Percentiles rank a stretch among this genome's conserved stretches.
These are phyloP conservation scores for Neuroterus valhalla DNA, from an alignment of 1,140 invertebrate genomes.

Conservation along the genomic window DNA sequence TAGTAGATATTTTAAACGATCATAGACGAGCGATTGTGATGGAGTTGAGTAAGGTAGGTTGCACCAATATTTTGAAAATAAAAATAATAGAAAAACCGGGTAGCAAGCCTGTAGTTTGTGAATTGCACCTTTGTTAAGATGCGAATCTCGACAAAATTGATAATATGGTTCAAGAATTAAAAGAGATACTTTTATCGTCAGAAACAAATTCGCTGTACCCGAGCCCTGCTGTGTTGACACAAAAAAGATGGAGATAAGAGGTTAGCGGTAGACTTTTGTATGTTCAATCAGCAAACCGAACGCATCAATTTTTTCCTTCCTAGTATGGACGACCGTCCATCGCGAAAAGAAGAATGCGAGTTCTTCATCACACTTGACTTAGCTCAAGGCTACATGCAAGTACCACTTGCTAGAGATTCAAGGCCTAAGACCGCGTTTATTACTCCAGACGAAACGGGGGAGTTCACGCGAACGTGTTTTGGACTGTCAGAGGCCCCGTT, in stretches of 20 bases:
- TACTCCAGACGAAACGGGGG: constrained; percentile 40
- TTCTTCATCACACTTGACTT: constrained; percentile 39
- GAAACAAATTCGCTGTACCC: constrained; percentile 54
- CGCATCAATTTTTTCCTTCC: constrained; percentile 26
- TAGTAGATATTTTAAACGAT: constrained; percentile 29
- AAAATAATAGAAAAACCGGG: constrained; percentile 23
- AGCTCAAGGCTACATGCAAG: constrained; percentile 36
- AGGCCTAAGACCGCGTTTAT: constrained; percentile 41
- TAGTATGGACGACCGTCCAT: constrained; percentile 36
- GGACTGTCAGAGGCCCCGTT: constrained; percentile 40
- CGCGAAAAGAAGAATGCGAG: constrained; percentile 14
- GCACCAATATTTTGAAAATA: constrained; percentile 21
- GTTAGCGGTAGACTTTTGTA: constrained; percentile 55
- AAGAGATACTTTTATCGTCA: neutral
- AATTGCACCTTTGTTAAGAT: constrained; percentile 28
- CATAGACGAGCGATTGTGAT: constrained; percentile 29
- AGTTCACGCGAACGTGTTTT: constrained; percentile 36
- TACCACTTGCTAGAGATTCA: constrained; percentile 23
- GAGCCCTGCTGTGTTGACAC: constrained; percentile 54
- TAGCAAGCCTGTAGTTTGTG: constrained; percentile 5
- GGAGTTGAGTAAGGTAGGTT: constrained; percentile 32
- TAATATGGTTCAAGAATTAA: constrained; percentile 13
- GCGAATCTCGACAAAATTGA: constrained; percentile 3
- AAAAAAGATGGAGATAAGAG: constrained; percentile 48
- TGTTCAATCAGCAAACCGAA: constrained; percentile 53